Evolutionary conservation across 2,797 vertebrate species (phyloP).

Genomic region (Centroberyx gerrardi): DNA sequence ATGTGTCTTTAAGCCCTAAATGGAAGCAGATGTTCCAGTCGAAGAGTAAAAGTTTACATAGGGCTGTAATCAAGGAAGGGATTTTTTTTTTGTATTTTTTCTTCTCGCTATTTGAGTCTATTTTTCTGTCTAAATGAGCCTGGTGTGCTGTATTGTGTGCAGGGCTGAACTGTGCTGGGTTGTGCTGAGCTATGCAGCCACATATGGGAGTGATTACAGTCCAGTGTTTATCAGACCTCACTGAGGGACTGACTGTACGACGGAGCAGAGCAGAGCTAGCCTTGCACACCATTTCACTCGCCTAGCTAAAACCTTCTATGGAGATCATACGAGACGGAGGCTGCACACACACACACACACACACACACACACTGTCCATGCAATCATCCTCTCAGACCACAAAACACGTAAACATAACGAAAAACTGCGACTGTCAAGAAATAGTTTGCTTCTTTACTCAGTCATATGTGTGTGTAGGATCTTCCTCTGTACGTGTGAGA

Average conservation of each 20-base stretch:
- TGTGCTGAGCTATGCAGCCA: conserved; percentile 78
- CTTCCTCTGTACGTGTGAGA: background rate
- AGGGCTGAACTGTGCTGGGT: conserved; percentile 60
- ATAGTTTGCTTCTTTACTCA: background rate
- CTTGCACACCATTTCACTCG: conserved; percentile 40
- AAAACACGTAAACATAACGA: background rate
- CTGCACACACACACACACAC: background rate
- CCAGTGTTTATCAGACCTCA: conserved; percentile 79
- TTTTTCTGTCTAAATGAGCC: conserved; percentile 79
- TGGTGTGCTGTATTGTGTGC: conserved; percentile 67
- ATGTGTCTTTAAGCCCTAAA: conserved; percentile 85
- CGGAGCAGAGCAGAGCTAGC: conserved; percentile 63
- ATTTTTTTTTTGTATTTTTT: conserved; percentile 63
- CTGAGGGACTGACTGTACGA: conserved; percentile 67
- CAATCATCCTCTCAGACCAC: background rate
- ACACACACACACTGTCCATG: background rate
- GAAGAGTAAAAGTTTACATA: conserved; percentile 81
- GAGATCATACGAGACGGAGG: conserved; percentile 38
- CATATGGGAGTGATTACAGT: conserved; percentile 84
- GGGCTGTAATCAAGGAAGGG: conserved; percentile 83
- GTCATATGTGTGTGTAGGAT: background rate
- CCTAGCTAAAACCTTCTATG: conserved; percentile 52
- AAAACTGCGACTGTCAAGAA: background rate
- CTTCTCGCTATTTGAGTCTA: conserved; percentile 76
- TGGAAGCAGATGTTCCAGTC: conserved; percentile 86